Conservation (phyloP, 2,797 vertebrate species). For the Echiichthys vipera region DNA sequence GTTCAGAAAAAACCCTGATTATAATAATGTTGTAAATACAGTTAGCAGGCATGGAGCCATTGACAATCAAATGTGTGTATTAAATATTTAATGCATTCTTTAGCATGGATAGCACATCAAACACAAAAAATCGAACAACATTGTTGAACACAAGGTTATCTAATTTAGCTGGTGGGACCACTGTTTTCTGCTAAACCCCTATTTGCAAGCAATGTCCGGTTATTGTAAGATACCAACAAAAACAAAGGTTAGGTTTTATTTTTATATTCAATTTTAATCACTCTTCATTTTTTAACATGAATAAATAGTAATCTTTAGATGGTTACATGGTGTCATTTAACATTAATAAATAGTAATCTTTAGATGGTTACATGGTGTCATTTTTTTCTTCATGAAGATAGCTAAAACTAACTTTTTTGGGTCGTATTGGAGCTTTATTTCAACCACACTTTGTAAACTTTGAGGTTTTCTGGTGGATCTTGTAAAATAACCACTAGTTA, state of each 20-base stretch:
- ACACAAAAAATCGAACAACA: neutral
- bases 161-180: neutral
- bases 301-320: no score
- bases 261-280: no score
- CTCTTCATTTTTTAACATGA: no score
- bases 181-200: neutral
- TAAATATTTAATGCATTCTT: neutral
- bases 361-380: neutral
- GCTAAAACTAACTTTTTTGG: neutral
- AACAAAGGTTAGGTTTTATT: no score
- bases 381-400: neutral
- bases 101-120: neutral
- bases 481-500: slow-evolving; percentile 6
- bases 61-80: neutral
- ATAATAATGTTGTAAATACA: neutral
- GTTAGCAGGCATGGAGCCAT: neutral
- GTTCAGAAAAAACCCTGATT: no score
- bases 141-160: neutral
- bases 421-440: neutral
- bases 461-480: slow-evolving; percentile 2
- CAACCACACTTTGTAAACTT: neutral
- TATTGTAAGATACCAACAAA: neutral
- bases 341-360: no score
- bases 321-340: neutral
- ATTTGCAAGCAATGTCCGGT: neutral